Evolutionary conservation across 92 coral and sea anemone species (phyloP).

Genomic region (Palythoa caribaeorum): DNA sequence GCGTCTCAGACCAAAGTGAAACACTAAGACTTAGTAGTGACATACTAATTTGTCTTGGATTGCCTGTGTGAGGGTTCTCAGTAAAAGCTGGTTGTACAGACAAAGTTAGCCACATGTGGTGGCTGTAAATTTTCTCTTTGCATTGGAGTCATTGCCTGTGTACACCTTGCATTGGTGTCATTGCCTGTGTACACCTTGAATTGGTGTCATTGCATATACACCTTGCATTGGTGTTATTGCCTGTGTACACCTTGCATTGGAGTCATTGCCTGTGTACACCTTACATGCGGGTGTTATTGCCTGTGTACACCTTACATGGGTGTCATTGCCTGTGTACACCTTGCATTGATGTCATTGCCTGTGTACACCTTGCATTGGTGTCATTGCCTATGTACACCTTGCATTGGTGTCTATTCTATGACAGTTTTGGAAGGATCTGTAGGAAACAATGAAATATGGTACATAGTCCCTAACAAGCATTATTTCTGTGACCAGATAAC

Average conservation of each 20-base stretch:
- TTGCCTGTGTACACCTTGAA: not conserved
- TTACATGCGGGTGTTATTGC: too few relatives aligned
- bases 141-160: not conserved
- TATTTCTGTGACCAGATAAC: too few relatives aligned
- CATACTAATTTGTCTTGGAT: too few relatives aligned
- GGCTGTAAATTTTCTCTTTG: not conserved
- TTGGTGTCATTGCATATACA: too few relatives aligned
- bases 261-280: not conserved
- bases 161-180: not conserved
- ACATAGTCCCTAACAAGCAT: too few relatives aligned
- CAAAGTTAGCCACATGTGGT: not conserved
- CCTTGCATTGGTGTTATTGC: too few relatives aligned
- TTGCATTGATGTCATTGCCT: not conserved
- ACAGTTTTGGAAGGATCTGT: too few relatives aligned
- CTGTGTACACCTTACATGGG: not conserved
- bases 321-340: not conserved
- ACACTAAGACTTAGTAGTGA: too few relatives aligned
- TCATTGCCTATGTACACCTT: not conserved
- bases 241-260: not conserved
- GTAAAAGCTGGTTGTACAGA: too few relatives aligned
- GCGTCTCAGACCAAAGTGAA: constrained; percentile 79
- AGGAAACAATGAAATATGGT: too few relatives aligned
- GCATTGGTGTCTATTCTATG: not conserved
- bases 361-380: not conserved
- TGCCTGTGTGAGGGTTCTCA: too few relatives aligned